Evolutionary conservation across 1,140 invertebrate genomes (phyloP).

Genomic region (Scylla paramamosain): DNA sequence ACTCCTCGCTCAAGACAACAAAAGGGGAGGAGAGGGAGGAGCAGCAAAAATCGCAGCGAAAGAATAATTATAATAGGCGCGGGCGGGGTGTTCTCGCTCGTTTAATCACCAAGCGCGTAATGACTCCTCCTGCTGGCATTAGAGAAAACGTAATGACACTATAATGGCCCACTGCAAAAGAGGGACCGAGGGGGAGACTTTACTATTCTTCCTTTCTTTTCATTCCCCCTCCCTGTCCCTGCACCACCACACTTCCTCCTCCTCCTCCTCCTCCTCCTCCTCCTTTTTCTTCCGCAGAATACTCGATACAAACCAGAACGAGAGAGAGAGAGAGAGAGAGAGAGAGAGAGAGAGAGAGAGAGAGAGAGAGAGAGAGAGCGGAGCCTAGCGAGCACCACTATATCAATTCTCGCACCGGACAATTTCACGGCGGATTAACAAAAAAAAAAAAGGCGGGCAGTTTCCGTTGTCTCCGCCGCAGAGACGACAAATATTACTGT

Average conservation of each 20-base stretch:
- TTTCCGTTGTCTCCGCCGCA: not conserved
- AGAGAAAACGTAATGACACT: conserved; percentile 70
- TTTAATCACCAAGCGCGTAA: conserved; percentile 68
- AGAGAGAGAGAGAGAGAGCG: conserved; percentile 44
- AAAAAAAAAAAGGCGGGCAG: not conserved
- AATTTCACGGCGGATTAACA: conserved; percentile 6
- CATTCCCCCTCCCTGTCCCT: not conserved
- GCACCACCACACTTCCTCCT: not conserved
- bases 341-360: conserved; percentile 47
- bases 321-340: conserved; percentile 52
- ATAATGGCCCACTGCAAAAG: conserved; percentile 50
- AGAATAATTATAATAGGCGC: conserved; percentile 55
- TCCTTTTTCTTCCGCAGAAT: not conserved
- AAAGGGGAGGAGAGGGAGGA: not conserved
- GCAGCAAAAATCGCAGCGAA: conserved; percentile 33
- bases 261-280: not conserved
- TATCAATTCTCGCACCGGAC: not conserved
- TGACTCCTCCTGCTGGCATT: conserved; percentile 58
- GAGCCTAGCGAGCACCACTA: not conserved
- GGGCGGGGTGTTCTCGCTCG: conserved; percentile 49
- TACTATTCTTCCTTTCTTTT: not conserved
- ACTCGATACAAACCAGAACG: not conserved
- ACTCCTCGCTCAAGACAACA: not conserved
- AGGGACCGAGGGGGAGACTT: not conserved
- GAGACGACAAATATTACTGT: conserved; percentile 21